Evolutionary conservation across 2,113 vertebrate species (phyloP).

Genomic region (Xyliphius kryptos): DNA sequence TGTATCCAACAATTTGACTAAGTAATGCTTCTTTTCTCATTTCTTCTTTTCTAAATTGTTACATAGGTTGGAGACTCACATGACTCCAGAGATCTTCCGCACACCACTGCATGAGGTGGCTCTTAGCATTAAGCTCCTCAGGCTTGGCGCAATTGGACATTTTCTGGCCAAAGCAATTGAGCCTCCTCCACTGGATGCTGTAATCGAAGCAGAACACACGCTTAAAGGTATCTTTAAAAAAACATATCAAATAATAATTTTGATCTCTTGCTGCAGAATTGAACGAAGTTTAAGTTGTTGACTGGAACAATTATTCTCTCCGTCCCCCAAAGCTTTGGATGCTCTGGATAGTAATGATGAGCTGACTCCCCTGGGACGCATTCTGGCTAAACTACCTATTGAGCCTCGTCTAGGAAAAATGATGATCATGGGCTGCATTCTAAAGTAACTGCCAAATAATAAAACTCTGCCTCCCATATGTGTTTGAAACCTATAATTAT

Average conservation of each 20-base stretch:
- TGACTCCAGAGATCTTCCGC: slow-evolving; percentile 93
- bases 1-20: no score
- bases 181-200: slow-evolving; percentile 87
- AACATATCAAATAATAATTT: no score
- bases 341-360: slow-evolving; percentile 88
- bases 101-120: slow-evolving; percentile 90
- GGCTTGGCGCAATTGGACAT: slow-evolving; percentile 84
- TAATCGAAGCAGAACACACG: slow-evolving; percentile 90
- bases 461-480: slow-evolving; percentile 44
- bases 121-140: slow-evolving; percentile 88
- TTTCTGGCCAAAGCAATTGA: slow-evolving; percentile 97
- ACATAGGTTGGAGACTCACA: slow-evolving; percentile 82
- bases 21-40: no score
- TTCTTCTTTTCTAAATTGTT: not conserved
- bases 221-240: slow-evolving; percentile 67
- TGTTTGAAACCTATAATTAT: not conserved
- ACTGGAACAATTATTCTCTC: no score
- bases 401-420: slow-evolving; percentile 95
- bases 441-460: slow-evolving; percentile 74
- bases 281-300: no score
- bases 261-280: no score
- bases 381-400: slow-evolving; percentile 88
- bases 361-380: slow-evolving; percentile 86
- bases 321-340: slow-evolving; percentile 73
- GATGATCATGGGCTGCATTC: slow-evolving; percentile 98